Evolutionary conservation across 35 echinoderm and acorn worm species (phyloP).

Genomic region (Nesometra sesokonis): DNA sequence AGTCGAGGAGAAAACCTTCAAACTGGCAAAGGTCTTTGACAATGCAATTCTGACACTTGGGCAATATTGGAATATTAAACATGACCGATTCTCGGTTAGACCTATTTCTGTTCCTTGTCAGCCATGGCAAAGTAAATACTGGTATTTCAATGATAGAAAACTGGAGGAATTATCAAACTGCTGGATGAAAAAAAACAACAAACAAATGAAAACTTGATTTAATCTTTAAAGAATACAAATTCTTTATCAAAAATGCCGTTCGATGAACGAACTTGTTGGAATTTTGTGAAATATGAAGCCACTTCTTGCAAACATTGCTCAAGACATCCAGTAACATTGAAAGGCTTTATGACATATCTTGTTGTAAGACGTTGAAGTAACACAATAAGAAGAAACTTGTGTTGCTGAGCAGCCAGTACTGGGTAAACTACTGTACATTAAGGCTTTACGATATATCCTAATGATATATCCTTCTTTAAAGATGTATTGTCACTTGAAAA

Average conservation of each 20-base stretch:
- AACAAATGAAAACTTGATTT: not conserved
- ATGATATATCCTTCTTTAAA: too few relatives aligned
- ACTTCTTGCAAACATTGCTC: not conserved
- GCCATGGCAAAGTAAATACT: not conserved
- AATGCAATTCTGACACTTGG: not conserved
- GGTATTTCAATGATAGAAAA: not conserved
- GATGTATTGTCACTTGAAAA: too few relatives aligned
- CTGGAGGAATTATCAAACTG: not conserved
- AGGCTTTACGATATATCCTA: too few relatives aligned
- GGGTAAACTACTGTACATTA: too few relatives aligned
- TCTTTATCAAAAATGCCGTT: not conserved
- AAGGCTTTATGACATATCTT: too few relatives aligned
- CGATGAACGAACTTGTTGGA: not conserved
- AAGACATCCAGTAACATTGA: not conserved
- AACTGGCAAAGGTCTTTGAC: not conserved
- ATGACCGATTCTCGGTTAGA: not conserved
- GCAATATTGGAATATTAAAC: not conserved
- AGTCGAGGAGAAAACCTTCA: not conserved
- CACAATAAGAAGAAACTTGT: too few relatives aligned
- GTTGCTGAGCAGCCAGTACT: too few relatives aligned
- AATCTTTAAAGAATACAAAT: not conserved
- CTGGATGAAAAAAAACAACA: not conserved
- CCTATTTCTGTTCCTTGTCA: not conserved
- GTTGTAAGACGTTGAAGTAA: too few relatives aligned
- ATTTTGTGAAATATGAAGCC: not conserved